A percentile compares a stretch with the other conserved stretches of the same genome.
Evolutionary conservation across 2,888 invertebrate species (phyloP).

Genomic region (Drosophila kanekoi): DNA sequence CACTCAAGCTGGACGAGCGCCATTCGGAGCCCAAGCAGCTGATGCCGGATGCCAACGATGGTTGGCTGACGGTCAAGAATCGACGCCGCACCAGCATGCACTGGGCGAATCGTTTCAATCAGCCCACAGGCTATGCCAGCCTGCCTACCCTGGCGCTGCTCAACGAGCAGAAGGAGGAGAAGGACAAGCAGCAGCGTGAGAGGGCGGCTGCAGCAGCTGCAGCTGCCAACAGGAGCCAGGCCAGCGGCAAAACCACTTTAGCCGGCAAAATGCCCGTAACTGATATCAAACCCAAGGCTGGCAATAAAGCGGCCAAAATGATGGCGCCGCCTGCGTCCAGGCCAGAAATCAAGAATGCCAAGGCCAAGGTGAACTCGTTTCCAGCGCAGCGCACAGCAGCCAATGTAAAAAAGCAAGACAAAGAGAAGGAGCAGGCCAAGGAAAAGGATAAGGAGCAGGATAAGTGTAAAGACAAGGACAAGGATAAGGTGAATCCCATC

Average conservation of each 20-base stretch:
- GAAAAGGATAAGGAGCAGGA: constrained; percentile 26
- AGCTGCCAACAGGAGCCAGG: constrained; percentile 23
- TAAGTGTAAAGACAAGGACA: constrained; percentile 26
- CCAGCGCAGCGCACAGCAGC: constrained; percentile 59
- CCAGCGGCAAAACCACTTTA: neutral
- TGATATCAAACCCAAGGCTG: constrained; percentile 24
- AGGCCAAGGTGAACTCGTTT: constrained; percentile 83
- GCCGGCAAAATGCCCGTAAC: constrained; percentile 4
- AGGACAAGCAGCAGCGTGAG: constrained; percentile 69
- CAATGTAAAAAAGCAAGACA: constrained; percentile 48
- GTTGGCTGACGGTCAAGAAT: constrained; percentile 96
- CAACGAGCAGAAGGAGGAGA: constrained; percentile 83
- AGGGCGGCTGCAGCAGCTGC: constrained; percentile 33
- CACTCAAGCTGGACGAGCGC: constrained; percentile 67
- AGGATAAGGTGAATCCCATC: constrained; percentile 25
- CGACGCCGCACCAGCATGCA: constrained; percentile 89
- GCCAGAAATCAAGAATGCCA: constrained; percentile 84
- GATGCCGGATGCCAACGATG: constrained; percentile 87
- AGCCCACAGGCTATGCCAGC: constrained; percentile 93
- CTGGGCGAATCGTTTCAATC: constrained; percentile 92
- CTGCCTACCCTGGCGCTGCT: constrained; percentile 89
- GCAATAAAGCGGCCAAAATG: constrained; percentile 36
- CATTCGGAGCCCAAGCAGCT: constrained; percentile 82
- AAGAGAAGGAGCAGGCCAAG: constrained; percentile 37
- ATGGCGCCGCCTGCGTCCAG: constrained; percentile 49